These are phyloP conservation scores for Saccostrea cuccullata DNA, from an alignment of 1,140 invertebrate genomes.

Conservation along the genomic window DNA sequence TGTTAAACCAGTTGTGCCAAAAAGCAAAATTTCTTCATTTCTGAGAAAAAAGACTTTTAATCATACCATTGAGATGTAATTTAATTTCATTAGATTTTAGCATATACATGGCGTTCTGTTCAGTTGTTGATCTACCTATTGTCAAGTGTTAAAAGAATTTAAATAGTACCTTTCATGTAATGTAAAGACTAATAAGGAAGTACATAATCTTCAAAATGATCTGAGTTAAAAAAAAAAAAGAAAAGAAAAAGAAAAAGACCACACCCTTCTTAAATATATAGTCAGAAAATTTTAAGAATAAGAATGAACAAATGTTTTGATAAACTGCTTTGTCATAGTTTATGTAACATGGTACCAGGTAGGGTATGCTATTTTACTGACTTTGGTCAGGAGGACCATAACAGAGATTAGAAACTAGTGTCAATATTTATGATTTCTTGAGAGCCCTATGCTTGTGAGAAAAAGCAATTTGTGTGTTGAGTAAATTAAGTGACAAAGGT, in stretches of 20 bases:
- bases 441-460: background rate
- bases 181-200: background rate
- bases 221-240: background rate
- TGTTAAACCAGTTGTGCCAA: too few relatives aligned
- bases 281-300: background rate
- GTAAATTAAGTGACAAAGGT: background rate
- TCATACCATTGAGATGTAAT: too few relatives aligned
- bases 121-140: background rate
- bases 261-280: background rate
- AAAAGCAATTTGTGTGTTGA: background rate
- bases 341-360: background rate
- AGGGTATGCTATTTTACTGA: background rate
- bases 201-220: background rate
- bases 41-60: too few relatives aligned
- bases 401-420: slow-evolving; percentile 28
- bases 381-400: background rate
- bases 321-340: background rate
- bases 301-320: background rate
- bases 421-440: background rate
- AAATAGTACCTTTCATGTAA: background rate
- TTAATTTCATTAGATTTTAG: too few relatives aligned
- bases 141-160: background rate
- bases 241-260: background rate
- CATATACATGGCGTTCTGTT: too few relatives aligned
- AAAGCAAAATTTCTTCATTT: too few relatives aligned